Conservation (phyloP, 2,888 invertebrate species). For the Mechanitis mazaeus region DNA sequence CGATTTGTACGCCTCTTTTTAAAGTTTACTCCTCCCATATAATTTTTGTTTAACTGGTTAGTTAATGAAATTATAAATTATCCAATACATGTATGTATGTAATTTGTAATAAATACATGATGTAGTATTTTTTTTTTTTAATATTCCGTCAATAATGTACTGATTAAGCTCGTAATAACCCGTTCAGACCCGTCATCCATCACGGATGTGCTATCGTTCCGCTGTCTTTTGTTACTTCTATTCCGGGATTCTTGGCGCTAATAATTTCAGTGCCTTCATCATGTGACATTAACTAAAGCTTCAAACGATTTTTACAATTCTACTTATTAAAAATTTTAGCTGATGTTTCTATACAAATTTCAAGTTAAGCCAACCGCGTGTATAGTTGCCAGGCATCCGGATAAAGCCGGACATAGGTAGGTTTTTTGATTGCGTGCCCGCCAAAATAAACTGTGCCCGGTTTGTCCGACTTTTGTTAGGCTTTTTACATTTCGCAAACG, state of each 20-base stretch:
- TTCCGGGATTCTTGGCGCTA: constrained; percentile 73
- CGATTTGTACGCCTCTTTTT: constrained; percentile 37
- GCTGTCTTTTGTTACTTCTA: constrained; percentile 60
- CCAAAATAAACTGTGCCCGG: no score
- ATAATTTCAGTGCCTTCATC: constrained; percentile 54
- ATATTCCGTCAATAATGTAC: constrained; percentile 26
- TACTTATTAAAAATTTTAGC: constrained; percentile 13
- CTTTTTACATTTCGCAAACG: no score
- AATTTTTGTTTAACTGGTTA: neutral
- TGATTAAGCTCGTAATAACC: constrained; percentile 62
- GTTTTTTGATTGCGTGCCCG: no score
- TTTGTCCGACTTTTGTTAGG: no score
- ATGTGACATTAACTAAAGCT: constrained; percentile 50
- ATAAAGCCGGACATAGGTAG: no score
- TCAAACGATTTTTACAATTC: constrained; percentile 35
- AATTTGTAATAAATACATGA: no score
- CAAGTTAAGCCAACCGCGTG: constrained; percentile 17
- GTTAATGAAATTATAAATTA: neutral
- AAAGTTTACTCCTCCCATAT: constrained; percentile 1
- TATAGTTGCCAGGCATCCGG: no score
- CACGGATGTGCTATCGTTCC: constrained; percentile 70
- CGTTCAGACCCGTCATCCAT: constrained; percentile 62
- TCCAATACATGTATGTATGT: neutral
- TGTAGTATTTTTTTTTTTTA: no score
- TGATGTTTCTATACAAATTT: constrained; percentile 17